A percentile compares a stretch with the other conserved stretches of the same genome.
phyloP scores from a whole-genome alignment of 2,113 vertebrate genomes.

The Panthera uncia region DNA sequence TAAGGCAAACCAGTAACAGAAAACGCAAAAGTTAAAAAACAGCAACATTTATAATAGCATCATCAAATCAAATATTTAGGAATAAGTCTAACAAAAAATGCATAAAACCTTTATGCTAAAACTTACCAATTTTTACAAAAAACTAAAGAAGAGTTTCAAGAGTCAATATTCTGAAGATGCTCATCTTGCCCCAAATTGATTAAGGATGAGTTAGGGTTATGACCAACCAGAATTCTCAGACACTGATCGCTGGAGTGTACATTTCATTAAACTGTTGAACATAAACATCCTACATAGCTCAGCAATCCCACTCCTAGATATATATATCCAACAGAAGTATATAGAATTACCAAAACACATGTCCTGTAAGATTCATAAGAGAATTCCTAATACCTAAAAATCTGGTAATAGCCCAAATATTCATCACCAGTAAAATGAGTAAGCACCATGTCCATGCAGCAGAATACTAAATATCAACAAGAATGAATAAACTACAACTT shows the following conservation, averaged over 20 bases:
- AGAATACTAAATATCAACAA: neutral
- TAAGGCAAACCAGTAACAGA: neutral
- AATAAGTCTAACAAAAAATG: no score
- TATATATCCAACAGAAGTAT: neutral
- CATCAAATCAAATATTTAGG: neutral
- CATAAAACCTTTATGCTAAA: neutral
- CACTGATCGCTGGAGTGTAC: neutral
- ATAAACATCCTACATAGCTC: neutral
- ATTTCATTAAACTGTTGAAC: neutral
- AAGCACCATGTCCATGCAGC: neutral
- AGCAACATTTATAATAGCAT: neutral
- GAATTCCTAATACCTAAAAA: neutral
- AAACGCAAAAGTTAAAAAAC: neutral
- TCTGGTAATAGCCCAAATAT: neutral
- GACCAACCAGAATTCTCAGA: neutral
- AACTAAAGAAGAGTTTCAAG: neutral
- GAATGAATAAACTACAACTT: neutral
- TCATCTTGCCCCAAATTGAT: neutral
- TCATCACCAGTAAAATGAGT: neutral
- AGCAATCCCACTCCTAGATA: no score
- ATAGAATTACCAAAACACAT: neutral
- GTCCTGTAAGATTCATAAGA: neutral
- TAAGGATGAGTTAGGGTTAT: neutral
- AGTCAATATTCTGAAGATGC: neutral
- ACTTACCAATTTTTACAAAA: neutral